Conservation (phyloP, 1,140 invertebrate genomes). For the Pogonomyrmex californicus region DNA sequence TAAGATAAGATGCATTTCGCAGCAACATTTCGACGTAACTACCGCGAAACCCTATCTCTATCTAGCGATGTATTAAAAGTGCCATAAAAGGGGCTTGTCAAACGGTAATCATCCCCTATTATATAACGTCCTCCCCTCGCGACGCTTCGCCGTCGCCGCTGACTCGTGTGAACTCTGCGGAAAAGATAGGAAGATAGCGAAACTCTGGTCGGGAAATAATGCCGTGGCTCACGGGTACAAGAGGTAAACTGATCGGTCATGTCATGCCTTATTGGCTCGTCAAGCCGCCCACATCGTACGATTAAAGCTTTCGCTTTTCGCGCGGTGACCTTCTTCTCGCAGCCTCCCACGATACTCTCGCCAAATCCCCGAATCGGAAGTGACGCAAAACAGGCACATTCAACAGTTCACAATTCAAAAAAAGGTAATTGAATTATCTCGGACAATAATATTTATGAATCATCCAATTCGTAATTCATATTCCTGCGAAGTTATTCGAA, state of each 20-base stretch:
- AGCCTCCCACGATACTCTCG: constrained; percentile 68
- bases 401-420: background rate
- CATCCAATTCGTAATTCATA: background rate
- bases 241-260: constrained; percentile 83
- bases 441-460: background rate
- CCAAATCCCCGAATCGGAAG: constrained; percentile 8
- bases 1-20: constrained; percentile 22
- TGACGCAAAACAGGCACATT: background rate
- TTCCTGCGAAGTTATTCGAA: background rate
- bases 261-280: constrained; percentile 84
- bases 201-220: constrained; percentile 75
- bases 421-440: constrained; percentile 1
- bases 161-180: constrained; percentile 83
- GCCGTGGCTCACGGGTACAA: constrained; percentile 48
- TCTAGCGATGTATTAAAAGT: constrained; percentile 80
- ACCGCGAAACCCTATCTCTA: constrained; percentile 72
- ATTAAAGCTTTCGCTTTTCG: constrained; percentile 77
- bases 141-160: constrained; percentile 36
- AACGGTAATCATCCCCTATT: constrained; percentile 85
- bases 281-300: constrained; percentile 83
- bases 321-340: constrained; percentile 50
- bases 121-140: constrained; percentile 81
- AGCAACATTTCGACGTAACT: background rate
- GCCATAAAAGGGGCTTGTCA: constrained; percentile 76
- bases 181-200: constrained; percentile 80